Evolutionary conservation across 2,888 invertebrate species (phyloP), one percentile per base, ranked within the genome.

Genomic region (Papilio demoleus): DNA sequence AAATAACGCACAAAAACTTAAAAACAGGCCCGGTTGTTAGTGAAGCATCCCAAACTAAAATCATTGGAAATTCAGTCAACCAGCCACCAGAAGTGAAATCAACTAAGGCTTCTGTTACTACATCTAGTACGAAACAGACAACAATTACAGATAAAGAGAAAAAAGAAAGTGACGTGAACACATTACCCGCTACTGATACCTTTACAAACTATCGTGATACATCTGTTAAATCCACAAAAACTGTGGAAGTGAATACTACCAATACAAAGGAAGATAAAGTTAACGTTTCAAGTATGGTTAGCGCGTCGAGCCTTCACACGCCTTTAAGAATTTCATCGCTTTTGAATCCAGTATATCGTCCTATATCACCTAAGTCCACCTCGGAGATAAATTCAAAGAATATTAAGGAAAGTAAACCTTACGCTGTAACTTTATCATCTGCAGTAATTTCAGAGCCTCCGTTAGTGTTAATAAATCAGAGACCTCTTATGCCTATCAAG

Each of bases 251-350:
- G 8, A 45, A 42, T 6, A 17, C 36, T 40, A 59, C 27, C 27
- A 47, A 14, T 19, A 40, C 11, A 50, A 60, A 53, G 12, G 19
- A 17, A 47, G 38, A 50, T 45, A 60, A 40, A 24, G 1, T 31
- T 8, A 65, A 60, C 50, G n/a, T 47, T 45, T 12, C 19, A 59
- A 58, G 24, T 47, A 17, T 36, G 6, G 40, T 27, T 59, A 45
- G 38, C 2, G 38, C n/a, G 34, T 22, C 59, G 4, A 65, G 40
- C 17, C 73, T 82, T 53, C 78, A 86, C 68, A 85, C 80, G 4
- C 90, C 91, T 8, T 75, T 90, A 72, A 89, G 82, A 79, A 87
- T 91, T 78, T 91, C 91, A 11, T 86, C 90, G 1, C 75, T 91
- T 53, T 76, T 91, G 64, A 75, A 77, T 67, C 76, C 77, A 14